Conservation (phyloP, 2,113 vertebrate species). For the Phocoena sinus region DNA sequence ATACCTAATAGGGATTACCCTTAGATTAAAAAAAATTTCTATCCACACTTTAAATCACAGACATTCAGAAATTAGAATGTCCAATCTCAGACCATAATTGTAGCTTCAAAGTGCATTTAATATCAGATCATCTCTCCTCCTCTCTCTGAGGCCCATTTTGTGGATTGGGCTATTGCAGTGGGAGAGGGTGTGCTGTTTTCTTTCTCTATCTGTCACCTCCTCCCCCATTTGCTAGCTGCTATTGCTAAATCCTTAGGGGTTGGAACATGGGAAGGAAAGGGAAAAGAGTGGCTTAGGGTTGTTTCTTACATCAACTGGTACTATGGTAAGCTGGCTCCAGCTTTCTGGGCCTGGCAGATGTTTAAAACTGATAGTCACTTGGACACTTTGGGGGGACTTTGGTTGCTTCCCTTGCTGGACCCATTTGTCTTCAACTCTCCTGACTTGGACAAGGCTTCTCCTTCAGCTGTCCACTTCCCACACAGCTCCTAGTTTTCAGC, state of each 20-base stretch:
- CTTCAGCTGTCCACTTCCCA: neutral
- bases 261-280: neutral
- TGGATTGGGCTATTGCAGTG: neutral
- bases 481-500: neutral
- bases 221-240: neutral
- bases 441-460: neutral
- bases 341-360: neutral
- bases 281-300: neutral
- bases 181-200: neutral
- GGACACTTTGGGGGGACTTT: neutral
- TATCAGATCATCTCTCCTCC: neutral
- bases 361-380: neutral
- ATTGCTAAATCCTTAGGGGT: neutral
- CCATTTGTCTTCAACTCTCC: neutral
- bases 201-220: neutral
- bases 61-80: neutral
- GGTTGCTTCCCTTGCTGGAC: neutral
- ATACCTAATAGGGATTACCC: neutral
- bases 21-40: neutral
- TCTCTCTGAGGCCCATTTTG: neutral
- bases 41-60: neutral
- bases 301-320: neutral
- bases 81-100: neutral
- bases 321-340: neutral
- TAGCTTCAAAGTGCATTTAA: neutral